Evolutionary conservation across 92 coral and sea anemone species (phyloP).

Genomic region (Heliopora coerulea): DNA sequence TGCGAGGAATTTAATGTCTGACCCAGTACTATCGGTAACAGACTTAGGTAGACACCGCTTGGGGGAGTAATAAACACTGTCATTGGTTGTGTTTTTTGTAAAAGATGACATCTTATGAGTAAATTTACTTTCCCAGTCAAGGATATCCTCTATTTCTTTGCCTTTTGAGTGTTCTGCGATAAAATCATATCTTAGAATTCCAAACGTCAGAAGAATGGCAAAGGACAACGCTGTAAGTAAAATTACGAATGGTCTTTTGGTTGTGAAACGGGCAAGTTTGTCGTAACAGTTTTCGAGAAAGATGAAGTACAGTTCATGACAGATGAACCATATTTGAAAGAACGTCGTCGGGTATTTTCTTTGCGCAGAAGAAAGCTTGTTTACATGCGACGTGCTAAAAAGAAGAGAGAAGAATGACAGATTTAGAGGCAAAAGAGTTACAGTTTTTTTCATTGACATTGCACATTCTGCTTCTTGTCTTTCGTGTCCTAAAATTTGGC

Average conservation of each 20-base stretch:
- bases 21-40: constrained; percentile 60
- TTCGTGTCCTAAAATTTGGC: no score
- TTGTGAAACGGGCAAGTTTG: neutral
- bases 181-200: constrained; percentile 16
- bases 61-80: constrained; percentile 46
- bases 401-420: no score
- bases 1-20: constrained; percentile 41
- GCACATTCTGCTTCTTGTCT: no score
- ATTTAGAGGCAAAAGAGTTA: no score
- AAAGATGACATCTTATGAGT: constrained; percentile 21
- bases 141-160: constrained; percentile 27
- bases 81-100: constrained; percentile 45
- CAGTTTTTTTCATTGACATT: no score
- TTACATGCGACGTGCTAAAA: no score
- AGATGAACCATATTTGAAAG: neutral
- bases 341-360: neutral
- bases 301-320: neutral
- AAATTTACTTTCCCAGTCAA: constrained; percentile 54
- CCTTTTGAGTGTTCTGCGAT: constrained; percentile 40
- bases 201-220: constrained; percentile 7
- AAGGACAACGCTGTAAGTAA: neutral
- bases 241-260: constrained; percentile 4
- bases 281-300: constrained; percentile 10
- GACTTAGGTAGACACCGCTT: constrained; percentile 74
- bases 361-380: no score